Base-by-base conservation (phyloP, 2,888 invertebrate species). In the Thumatha senex region DNA sequence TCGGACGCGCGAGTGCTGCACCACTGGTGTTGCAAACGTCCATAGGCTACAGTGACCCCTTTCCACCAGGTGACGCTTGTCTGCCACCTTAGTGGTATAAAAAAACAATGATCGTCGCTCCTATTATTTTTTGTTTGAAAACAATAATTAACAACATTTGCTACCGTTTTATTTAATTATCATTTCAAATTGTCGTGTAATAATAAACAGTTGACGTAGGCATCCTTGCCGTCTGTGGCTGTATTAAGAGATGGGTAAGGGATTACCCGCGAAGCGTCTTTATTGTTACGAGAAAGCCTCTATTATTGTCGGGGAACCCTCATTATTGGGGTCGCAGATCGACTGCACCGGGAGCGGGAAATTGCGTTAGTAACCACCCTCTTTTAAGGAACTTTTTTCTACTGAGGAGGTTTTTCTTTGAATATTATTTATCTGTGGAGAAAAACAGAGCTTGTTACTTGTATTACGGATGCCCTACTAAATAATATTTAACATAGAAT, bases 181-280 rank as follows among this genome's bases (percentile, higher is more conserved):
- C 14, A 36, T 36, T 9, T 30, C 10, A 30, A 35, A 30, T 36
- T n/a, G 35, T 41, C 4, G 11, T 29, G 15, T 41, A 42, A 48
- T 24, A 24, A 24, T 30, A 35, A 36, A 48, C 40, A 30, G 14
- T 41, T n/a, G n/a, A 1, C 12, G 18, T n/a, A 31, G 42, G 38
- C 36, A 43, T 24, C 5, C 18, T 24, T 24, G 18, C 18, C 5
- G 18, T 24, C 18, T 24, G n/a, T 15, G 31, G 38, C 38, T 42
- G 42, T 38, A 40, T 44, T 35, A 43, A 43, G 34, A 38, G 39
- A 39, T 34, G 48, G 38, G 38, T 34, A 41, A 30, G 33, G 43
- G 48, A 48, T 48, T 48, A 48, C 43, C 14, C 12, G 38, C 39
- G 14, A 34, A 39, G 33, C 24, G 43, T 31, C 42, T 48, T 48